phyloP scores from a whole-genome alignment of 2,113 vertebrate species.

The Galemys pyrenaicus region DNA sequence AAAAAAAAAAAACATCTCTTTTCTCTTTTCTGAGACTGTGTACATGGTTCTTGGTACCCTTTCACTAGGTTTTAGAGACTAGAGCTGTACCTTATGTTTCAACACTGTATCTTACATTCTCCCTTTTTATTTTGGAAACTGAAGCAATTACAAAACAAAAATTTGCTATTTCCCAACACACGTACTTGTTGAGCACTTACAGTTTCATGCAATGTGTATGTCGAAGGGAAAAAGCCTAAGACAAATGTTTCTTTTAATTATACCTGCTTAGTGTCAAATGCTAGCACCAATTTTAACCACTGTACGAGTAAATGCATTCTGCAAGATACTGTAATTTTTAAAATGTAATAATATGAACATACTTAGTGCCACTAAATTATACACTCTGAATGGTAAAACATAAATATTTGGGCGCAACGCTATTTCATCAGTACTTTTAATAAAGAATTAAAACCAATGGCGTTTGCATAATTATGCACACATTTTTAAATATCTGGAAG shows the following conservation, averaged over 20 bases:
- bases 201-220: conserved; percentile 88
- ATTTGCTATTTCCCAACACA: conserved; percentile 77
- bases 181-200: conserved; percentile 82
- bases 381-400: neutral
- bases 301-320: neutral
- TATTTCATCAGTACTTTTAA: neutral
- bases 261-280: neutral
- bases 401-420: neutral
- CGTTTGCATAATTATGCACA: no score
- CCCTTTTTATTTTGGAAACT: conserved; percentile 82
- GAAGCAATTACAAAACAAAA: conserved; percentile 89
- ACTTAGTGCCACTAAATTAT: neutral
- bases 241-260: conserved; percentile 73
- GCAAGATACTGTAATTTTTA: neutral
- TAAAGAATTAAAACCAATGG: neutral
- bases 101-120: conserved; percentile 85
- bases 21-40: no score
- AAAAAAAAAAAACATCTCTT: no score
- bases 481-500: neutral
- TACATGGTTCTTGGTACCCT: no score
- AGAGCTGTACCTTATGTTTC: conserved; percentile 91
- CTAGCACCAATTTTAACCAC: neutral
- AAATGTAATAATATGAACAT: neutral
- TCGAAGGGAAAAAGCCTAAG: conserved; percentile 90
- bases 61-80: conserved; percentile 83